Conservation (phyloP, 2,797 vertebrate genomes). For the Ptychobarbus kaznakovi region DNA sequence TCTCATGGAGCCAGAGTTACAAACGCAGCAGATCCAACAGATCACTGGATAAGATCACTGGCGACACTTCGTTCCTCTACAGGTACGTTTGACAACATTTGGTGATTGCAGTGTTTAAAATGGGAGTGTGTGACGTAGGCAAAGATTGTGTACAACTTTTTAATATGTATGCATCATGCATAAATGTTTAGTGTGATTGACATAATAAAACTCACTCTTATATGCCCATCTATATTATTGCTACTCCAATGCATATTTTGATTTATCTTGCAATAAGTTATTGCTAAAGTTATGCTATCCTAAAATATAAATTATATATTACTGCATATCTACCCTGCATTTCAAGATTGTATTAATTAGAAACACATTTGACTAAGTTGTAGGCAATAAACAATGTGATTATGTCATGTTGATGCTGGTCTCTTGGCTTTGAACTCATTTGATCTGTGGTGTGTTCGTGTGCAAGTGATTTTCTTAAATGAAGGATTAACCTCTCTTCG, state of each 20-base stretch:
- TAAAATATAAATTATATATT: not conserved
- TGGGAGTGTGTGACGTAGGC: not conserved
- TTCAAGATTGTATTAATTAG: not conserved
- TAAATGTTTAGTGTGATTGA: not conserved
- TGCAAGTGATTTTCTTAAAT: not conserved
- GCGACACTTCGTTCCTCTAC: not conserved
- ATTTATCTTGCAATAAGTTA: not conserved
- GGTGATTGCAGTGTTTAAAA: not conserved
- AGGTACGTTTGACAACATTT: conserved; percentile 21
- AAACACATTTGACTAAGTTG: not conserved
- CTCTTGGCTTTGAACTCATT: not conserved
- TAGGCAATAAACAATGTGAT: not conserved
- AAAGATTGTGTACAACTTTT: not conserved
- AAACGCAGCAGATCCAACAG: not conserved
- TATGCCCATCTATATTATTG: not conserved
- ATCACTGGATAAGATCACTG: not conserved
- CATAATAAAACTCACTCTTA: not conserved
- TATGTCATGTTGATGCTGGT: not conserved
- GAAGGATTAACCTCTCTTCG: conserved; percentile 41
- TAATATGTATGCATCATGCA: not conserved
- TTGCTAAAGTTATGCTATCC: not conserved
- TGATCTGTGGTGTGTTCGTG: conserved; percentile 26
- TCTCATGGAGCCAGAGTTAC: conserved; percentile 29
- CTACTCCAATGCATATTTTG: not conserved
- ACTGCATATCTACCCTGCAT: not conserved